Evolutionary conservation across 2,888 invertebrate genomes (phyloP).

Genomic region (Hanleya hanleyi): DNA sequence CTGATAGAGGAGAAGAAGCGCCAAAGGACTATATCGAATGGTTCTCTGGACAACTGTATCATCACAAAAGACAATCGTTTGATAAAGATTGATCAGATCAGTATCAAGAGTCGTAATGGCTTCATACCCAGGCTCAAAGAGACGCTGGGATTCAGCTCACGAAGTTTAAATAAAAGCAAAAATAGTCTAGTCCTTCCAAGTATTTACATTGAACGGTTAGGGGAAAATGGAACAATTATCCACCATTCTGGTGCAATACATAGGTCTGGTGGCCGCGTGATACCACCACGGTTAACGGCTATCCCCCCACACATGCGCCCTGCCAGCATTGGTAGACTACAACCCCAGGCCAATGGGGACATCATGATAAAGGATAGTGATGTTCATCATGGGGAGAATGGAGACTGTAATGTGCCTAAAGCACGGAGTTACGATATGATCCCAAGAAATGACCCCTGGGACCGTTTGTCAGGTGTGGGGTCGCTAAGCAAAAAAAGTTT

Average conservation of each 20-base stretch:
- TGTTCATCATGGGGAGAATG: not conserved
- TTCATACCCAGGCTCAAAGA: constrained; percentile 58
- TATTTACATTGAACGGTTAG: not conserved
- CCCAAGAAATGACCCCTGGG: constrained; percentile 46
- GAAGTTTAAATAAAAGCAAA: constrained; percentile 58
- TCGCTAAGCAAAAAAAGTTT: constrained; percentile 9
- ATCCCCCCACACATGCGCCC: not conserved
- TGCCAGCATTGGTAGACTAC: not conserved
- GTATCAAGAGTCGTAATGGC: constrained; percentile 52
- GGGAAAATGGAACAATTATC: not conserved
- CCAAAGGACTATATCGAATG: constrained; percentile 70
- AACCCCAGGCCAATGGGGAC: not conserved
- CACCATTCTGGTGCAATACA: not conserved
- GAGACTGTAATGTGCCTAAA: constrained; percentile 14
- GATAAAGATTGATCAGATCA: constrained; percentile 59
- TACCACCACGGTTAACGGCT: not conserved
- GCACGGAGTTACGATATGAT: constrained; percentile 39
- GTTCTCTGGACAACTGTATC: constrained; percentile 71
- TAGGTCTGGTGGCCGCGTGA: not conserved
- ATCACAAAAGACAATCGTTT: constrained; percentile 71
- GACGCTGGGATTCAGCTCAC: constrained; percentile 59
- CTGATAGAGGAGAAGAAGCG: constrained; percentile 70
- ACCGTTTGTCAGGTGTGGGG: constrained; percentile 11
- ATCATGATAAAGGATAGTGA: not conserved
- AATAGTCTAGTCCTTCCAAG: constrained; percentile 54